phyloP scores from a whole-genome alignment of 2,888 invertebrate species.

The Chrysomela aeneicollis region DNA sequence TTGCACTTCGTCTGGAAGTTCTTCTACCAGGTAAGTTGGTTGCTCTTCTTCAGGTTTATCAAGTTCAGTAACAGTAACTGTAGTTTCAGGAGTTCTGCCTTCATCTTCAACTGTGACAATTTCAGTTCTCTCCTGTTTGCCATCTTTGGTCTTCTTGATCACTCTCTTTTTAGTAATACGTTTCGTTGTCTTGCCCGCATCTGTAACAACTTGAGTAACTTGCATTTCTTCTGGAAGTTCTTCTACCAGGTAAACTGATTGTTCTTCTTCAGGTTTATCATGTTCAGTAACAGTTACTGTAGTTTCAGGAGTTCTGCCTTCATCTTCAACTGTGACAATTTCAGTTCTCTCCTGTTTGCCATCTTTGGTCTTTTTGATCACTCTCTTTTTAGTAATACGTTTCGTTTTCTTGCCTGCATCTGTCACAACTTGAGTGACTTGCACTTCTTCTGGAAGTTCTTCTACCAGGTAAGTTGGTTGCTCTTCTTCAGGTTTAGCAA shows the following conservation, averaged over 20 bases:
- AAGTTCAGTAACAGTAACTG: conserved; percentile 48
- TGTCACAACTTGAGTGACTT: conserved; percentile 35
- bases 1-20: conserved; percentile 49
- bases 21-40: conserved; percentile 32
- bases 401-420: conserved; percentile 40
- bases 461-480: conserved; percentile 20
- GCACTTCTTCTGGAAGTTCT: conserved; percentile 41
- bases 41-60: conserved; percentile 50
- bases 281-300: conserved; percentile 58
- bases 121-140: conserved; percentile 49
- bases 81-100: conserved; percentile 57
- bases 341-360: conserved; percentile 54
- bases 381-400: conserved; percentile 56
- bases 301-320: conserved; percentile 43
- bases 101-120: conserved; percentile 56
- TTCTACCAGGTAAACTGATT: conserved; percentile 50
- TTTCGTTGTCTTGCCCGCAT: conserved; percentile 45
- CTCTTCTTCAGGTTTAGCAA: conserved; percentile 39
- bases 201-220: conserved; percentile 42
- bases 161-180: conserved; percentile 56
- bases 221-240: conserved; percentile 45
- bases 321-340: conserved; percentile 49
- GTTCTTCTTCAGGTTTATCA: conserved; percentile 52
- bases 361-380: conserved; percentile 54
- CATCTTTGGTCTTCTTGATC: conserved; percentile 58